Percentiles rank a stretch among this genome's conserved stretches.
phyloP scores from a whole-genome alignment of 2,113 vertebrate species.

The Camarhynchus parvulus region DNA sequence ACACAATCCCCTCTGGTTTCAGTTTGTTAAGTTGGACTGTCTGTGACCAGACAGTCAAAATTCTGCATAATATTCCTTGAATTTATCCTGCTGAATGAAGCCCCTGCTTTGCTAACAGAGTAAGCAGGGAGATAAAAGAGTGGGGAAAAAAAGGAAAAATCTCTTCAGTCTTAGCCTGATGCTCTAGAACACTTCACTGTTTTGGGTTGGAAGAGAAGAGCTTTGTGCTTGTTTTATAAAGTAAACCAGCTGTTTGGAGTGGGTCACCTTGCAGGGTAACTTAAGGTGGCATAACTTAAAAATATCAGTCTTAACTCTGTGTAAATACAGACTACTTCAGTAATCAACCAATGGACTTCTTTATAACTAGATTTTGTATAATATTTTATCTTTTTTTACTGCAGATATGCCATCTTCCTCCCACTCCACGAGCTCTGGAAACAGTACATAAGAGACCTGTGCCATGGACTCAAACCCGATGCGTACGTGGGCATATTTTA shows the following conservation, averaged over 20 bases:
- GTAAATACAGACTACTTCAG: not conserved
- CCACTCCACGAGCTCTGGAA: conserved; percentile 93
- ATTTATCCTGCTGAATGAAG: not conserved
- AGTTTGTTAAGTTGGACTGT: not conserved
- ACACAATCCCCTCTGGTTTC: not conserved
- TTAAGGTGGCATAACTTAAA: not conserved
- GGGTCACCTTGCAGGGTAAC: not conserved
- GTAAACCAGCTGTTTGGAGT: not conserved
- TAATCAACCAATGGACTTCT: not conserved
- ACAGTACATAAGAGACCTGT: conserved; percentile 89
- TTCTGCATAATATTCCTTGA: not conserved
- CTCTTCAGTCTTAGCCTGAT: not conserved
- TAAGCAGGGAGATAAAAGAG: not conserved
- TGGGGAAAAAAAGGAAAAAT: not conserved
- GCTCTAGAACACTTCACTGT: not conserved
- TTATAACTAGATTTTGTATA: not conserved
- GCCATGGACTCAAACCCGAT: conserved; percentile 81
- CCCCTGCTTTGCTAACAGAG: not conserved
- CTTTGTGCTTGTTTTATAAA: not conserved
- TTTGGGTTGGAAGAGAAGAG: not conserved
- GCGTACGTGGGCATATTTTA: conserved; percentile 71
- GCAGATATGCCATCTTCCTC: conserved; percentile 88
- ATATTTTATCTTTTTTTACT: not conserved
- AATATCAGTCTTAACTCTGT: not conserved
- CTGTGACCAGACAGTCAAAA: not conserved